Base-by-base conservation (phyloP, 2,797 vertebrate species). In the Melanotaenia parkinsoni region DNA sequence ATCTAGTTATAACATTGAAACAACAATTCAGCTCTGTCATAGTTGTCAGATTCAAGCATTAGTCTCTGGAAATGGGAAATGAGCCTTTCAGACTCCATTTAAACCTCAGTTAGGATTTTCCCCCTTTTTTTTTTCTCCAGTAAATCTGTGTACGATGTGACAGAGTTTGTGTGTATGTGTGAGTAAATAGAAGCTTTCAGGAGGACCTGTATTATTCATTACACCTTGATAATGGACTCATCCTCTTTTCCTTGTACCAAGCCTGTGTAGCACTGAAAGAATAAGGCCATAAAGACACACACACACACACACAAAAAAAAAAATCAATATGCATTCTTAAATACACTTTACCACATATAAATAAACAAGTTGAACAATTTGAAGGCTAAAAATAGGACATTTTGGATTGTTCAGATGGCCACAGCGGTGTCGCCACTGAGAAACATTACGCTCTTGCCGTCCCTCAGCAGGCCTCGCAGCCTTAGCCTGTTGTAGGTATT, bases 191-290 rank as follows among this genome's bases (percentile, higher is more conserved):
- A 54, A 81, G 78, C 81, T 83, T 77, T 88, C 81, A 84, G 77
- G 56, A 63, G 53, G 59, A 61, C 76, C 53, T 91, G 79, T 78
- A 84, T 90, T 90, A 92, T 91, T 91, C 72, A 91, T 87, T 73
- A 63, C 63, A 63, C 43, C 75, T 70, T 77, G 72, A 80, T 85
- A 87, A 89, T 80, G 72, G 79, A 83, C 56, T 47, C n/a, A 67
- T 75, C 43, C 12, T 47, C 40, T 69, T 62, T 47, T 66, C 47
- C 70, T 56, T 64, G 2, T 83, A 35, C 69, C 58, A 77, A 57
- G 69, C 47, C 64, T 62, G 43, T 62, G 58, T 1, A 28, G 70
- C 58, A 68, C 38, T 12, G 57, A 77, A 32, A 62, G 65, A 77
- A 66, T 22, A 59, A 33, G 45, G 33, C 28, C 37, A 53, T 16